phyloP scores from a whole-genome alignment of 1,140 invertebrate species.

The Eumaeus atala region DNA sequence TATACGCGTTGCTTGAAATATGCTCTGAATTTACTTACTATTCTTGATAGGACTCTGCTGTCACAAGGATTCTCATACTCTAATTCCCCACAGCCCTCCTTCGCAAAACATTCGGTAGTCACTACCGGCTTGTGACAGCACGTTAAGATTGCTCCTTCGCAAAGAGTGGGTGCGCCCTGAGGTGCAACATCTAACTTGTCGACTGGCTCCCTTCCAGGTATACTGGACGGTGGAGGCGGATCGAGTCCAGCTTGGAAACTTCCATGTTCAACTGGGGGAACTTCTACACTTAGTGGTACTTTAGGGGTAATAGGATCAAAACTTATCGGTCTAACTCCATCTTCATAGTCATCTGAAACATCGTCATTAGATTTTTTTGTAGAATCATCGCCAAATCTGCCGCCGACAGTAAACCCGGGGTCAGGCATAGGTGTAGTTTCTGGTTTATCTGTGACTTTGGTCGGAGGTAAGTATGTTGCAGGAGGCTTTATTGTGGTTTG shows the following conservation, averaged over 20 bases:
- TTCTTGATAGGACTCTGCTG: conserved; percentile 14
- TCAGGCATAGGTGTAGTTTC: not conserved
- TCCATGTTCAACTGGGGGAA: conserved; percentile 49
- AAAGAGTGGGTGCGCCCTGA: conserved; percentile 17
- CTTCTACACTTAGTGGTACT: conserved; percentile 28
- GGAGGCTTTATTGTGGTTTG: not conserved
- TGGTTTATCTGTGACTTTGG: not conserved
- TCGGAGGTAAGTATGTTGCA: not conserved
- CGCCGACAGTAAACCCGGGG: not conserved
- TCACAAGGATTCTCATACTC: conserved; percentile 24
- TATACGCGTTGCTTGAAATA: not conserved
- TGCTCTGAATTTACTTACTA: conserved; percentile 20
- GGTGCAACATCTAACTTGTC: not conserved
- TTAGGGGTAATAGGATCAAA: conserved; percentile 41
- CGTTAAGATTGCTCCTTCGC: conserved; percentile 29
- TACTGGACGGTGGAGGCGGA: conserved; percentile 2
- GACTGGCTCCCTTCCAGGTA: not conserved
- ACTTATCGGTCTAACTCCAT: conserved; percentile 44
- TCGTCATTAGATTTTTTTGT: conserved; percentile 14
- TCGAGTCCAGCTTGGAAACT: conserved; percentile 31
- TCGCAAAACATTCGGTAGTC: conserved; percentile 26
- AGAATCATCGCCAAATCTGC: not conserved
- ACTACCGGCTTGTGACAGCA: conserved; percentile 26
- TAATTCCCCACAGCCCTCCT: conserved; percentile 22
- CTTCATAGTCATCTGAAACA: conserved; percentile 28